Conservation (phyloP, 2,888 invertebrate species). For the Torymus aiolomorphi region DNA sequence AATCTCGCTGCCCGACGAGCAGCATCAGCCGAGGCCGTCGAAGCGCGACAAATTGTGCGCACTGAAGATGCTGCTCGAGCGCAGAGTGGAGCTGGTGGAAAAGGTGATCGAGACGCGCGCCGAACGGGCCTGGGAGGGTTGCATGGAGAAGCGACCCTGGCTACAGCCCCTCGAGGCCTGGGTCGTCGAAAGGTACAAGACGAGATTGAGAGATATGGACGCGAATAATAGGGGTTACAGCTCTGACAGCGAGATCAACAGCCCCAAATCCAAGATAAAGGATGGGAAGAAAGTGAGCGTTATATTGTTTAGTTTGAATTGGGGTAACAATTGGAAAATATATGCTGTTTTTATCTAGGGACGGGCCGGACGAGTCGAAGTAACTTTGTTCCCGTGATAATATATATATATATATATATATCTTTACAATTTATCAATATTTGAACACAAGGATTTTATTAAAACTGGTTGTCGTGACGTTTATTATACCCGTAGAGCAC, state of each 20-base stretch:
- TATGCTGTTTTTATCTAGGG: no score
- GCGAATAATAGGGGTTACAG: slow-evolving; percentile 23
- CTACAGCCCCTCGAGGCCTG: slow-evolving; percentile 68
- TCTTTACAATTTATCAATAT: no score
- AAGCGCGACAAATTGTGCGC: slow-evolving; percentile 42
- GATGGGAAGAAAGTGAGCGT: slow-evolving; percentile 32
- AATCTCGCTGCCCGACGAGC: neutral
- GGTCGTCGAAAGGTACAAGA: slow-evolving; percentile 61
- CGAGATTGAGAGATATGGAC: slow-evolving; percentile 27
- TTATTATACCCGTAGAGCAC: no score
- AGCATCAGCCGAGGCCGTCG: neutral
- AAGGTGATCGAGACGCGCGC: slow-evolving; percentile 62
- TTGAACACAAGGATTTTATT: no score
- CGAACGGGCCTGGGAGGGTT: slow-evolving; percentile 66
- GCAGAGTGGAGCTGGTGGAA: slow-evolving; percentile 62
- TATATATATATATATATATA: no score
- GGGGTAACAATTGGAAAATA: no score
- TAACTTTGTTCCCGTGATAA: no score
- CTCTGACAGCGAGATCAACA: slow-evolving; percentile 45
- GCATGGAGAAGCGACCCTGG: slow-evolving; percentile 68
- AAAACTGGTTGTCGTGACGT: no score
- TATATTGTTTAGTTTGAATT: neutral
- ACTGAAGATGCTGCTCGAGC: slow-evolving; percentile 59
- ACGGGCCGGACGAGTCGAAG: no score
- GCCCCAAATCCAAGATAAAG: neutral